Evolutionary conservation across 2,113 vertebrate genomes (phyloP), one percentile per base, ranked within the genome.

Genomic region (Limanda limanda): DNA sequence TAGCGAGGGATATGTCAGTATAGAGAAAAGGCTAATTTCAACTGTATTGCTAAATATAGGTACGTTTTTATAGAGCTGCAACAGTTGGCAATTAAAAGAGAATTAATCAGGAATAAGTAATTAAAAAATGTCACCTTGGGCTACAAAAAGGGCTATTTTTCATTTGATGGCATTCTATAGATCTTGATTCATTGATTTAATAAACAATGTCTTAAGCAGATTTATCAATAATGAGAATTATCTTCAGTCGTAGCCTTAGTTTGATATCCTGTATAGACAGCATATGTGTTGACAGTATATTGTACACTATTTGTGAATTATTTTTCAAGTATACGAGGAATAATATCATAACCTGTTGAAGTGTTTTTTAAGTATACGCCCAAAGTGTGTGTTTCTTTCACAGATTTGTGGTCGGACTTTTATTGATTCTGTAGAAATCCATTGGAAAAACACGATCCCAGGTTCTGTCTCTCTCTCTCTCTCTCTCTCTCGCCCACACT

Each of bases 391-490:
- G 25, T 15, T 31, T 48, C 23, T 54, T 40, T 20, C 60, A 23
- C 1, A 6, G 27, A 48, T 70, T 57, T 61, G 3, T 56, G 42
- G 25, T 37, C 23, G 1, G 4, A 3, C 24, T 24, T 67, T 71
- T 40, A 54, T 68, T 58, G 63, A 81, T 35, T 63, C 55, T 18
- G 63, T n/a, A 78, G 12, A 57, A 62, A 27, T 61, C 12, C 65
- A 54, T 79, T 25, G 12, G 48, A 71, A 24, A 56, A 1, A n/a
- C 27, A 27, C 14, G 2, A 45, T 42, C 27, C 18, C 21, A 42
- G 20, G 63, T 73, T 58, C 45, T 57, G 13, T 52, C 61, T 76
- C 77, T 13, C 25, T 52, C 51, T 58, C 45, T 57, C 10, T 52
- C 61, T 76, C 77, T 13, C 25, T 52, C 51, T n/a, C 61, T 4